Evolutionary conservation across 2,113 vertebrate genomes (phyloP).

Genomic region (Micronisus gabar): DNA sequence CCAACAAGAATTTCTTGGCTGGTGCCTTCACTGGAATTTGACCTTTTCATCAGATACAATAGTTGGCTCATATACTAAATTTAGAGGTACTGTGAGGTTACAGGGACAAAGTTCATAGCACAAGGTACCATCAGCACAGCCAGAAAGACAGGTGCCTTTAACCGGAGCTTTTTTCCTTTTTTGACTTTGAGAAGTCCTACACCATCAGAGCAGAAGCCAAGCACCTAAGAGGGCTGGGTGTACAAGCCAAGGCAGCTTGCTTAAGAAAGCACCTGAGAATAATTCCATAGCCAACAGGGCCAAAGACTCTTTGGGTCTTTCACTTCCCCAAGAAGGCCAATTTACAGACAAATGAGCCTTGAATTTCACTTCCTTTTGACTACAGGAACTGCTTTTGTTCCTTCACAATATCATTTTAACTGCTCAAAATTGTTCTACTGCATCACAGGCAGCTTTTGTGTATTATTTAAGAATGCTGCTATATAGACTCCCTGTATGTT

Average conservation of each 20-base stretch:
- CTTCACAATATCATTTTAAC: not conserved
- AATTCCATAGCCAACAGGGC: not conserved
- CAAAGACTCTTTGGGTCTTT: not conserved
- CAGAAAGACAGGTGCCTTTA: not conserved
- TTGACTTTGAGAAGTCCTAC: not conserved
- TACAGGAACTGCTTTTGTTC: not conserved
- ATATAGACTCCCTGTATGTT: not conserved
- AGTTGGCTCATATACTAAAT: not conserved
- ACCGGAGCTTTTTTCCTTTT: not conserved
- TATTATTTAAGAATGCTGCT: not conserved
- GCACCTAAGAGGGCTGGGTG: not conserved
- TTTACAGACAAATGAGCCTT: not conserved
- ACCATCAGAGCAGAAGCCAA: not conserved
- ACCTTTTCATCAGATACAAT: conserved; percentile 33
- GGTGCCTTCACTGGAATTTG: not conserved
- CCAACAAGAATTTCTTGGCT: conserved; percentile 1
- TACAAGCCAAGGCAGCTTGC: not conserved
- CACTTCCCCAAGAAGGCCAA: not conserved
- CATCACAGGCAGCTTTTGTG: not conserved
- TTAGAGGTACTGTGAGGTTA: conserved; percentile 14
- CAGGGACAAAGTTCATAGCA: not conserved
- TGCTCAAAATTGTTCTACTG: not conserved
- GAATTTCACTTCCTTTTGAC: not conserved
- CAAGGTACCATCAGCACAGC: not conserved
- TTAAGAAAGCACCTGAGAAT: not conserved